Evolutionary conservation across 2,888 invertebrate genomes (phyloP).

Genomic region (Agrotis ipsilon): DNA sequence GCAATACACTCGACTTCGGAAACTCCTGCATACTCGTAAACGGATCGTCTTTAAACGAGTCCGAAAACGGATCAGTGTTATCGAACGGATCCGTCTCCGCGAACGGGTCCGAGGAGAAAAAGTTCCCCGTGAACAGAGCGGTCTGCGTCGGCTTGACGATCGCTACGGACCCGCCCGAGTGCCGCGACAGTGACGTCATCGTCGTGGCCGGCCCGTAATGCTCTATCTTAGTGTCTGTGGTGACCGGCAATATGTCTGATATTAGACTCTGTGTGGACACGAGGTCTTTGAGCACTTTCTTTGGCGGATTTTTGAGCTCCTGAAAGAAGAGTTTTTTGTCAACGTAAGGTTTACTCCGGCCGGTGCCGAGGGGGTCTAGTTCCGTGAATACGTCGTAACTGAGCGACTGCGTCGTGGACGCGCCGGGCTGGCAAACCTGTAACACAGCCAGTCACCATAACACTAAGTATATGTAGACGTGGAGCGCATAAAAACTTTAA

Average conservation of each 20-base stretch:
- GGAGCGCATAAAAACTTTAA: constrained; percentile 52
- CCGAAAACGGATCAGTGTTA: constrained; percentile 93
- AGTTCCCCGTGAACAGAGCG: constrained; percentile 75
- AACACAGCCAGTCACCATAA: constrained; percentile 83
- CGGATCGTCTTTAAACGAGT: constrained; percentile 92
- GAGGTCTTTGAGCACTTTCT: constrained; percentile 97
- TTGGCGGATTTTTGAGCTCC: constrained; percentile 98
- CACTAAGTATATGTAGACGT: constrained; percentile 75
- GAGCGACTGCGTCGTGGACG: constrained; percentile 82
- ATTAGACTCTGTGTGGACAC: constrained; percentile 88
- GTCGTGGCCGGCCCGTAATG: constrained; percentile 86
- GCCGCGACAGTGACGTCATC: constrained; percentile 87
- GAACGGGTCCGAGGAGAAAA: constrained; percentile 92
- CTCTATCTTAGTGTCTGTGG: constrained; percentile 77
- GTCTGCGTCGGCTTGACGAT: constrained; percentile 79
- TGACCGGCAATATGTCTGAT: constrained; percentile 79
- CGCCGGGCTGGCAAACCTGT: constrained; percentile 85
- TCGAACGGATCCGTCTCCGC: constrained; percentile 94
- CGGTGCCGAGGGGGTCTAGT: constrained; percentile 97
- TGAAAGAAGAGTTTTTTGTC: constrained; percentile 99
- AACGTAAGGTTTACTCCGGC: constrained; percentile 97
- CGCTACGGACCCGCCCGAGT: constrained; percentile 88
- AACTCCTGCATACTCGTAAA: constrained; percentile 89
- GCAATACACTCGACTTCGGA: constrained; percentile 75
- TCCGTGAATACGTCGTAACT: constrained; percentile 97